Conservation (phyloP, 2,113 vertebrate species). For the Apodemus sylvaticus region DNA sequence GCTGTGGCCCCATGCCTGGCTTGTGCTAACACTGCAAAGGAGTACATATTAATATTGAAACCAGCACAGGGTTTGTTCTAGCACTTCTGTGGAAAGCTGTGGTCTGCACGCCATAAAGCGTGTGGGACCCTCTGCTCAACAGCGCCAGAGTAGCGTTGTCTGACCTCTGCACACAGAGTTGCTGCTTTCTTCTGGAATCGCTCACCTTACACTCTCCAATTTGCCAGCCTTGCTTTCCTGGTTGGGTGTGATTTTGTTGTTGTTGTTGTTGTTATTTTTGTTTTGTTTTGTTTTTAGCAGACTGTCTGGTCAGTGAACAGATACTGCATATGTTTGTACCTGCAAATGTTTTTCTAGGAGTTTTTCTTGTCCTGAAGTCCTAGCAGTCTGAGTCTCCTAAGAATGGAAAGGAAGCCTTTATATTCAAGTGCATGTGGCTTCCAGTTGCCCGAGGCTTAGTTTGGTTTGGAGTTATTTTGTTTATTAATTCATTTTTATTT, state of each 20-base stretch:
- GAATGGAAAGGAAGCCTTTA: neutral
- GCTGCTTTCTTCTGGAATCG: neutral
- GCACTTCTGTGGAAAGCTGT: neutral
- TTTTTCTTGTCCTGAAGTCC: neutral
- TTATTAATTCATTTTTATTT: neutral
- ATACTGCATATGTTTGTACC: neutral
- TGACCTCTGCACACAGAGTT: fast-evolving
- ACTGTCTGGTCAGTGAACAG: neutral
- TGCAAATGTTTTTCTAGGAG: neutral
- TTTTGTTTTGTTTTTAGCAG: neutral
- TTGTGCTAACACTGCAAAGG: neutral
- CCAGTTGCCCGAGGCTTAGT: neutral
- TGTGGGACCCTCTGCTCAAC: neutral
- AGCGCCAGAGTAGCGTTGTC: neutral
- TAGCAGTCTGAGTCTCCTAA: too few relatives aligned
- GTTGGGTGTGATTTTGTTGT: neutral
- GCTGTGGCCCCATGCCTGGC: neutral
- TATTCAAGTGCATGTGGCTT: neutral
- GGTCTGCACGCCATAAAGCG: neutral
- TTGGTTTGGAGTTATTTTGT: neutral
- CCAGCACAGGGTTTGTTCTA: neutral
- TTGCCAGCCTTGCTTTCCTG: neutral
- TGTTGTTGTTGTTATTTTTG: too few relatives aligned
- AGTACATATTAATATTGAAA: too few relatives aligned
- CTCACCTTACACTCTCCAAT: neutral